phyloP scores from a whole-genome alignment of 2,888 invertebrate species.

The Melieria crassipennis region DNA sequence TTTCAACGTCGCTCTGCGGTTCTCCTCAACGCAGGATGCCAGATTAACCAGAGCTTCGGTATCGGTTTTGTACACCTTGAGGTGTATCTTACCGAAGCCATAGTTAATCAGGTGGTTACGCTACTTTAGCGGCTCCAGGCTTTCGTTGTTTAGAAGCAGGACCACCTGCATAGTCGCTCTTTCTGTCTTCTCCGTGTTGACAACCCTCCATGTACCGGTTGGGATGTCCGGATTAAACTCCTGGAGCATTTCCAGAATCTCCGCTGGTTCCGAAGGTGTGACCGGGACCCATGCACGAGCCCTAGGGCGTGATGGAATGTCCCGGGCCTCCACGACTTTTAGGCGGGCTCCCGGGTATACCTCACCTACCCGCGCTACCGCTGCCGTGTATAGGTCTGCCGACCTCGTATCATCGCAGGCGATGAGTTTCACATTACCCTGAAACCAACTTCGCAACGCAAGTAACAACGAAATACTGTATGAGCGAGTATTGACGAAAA shows the following conservation, averaged over 20 bases:
- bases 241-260: too few species aligned
- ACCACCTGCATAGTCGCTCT: conserved; percentile 2
- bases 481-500: too few species aligned
- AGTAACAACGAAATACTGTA: too few species aligned
- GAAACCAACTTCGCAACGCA: too few species aligned
- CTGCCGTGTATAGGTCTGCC: conserved; percentile 17
- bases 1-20: neutral
- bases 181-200: neutral
- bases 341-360: conserved; percentile 21
- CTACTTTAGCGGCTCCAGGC: neutral
- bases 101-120: neutral
- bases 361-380: conserved; percentile 11
- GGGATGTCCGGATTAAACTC: conserved; percentile 1
- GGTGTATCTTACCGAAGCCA: neutral
- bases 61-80: neutral
- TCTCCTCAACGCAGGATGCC: neutral
- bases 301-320: neutral
- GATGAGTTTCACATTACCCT: conserved; percentile 24
- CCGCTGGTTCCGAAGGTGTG: conserved; percentile 1
- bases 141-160: neutral
- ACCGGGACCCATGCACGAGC: conserved; percentile 13
- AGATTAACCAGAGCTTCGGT: neutral
- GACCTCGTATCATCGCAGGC: conserved; percentile 22
- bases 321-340: neutral
- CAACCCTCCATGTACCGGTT: neutral